Base-by-base conservation (phyloP, 2,113 vertebrate species). In the Electrona antarctica region DNA sequence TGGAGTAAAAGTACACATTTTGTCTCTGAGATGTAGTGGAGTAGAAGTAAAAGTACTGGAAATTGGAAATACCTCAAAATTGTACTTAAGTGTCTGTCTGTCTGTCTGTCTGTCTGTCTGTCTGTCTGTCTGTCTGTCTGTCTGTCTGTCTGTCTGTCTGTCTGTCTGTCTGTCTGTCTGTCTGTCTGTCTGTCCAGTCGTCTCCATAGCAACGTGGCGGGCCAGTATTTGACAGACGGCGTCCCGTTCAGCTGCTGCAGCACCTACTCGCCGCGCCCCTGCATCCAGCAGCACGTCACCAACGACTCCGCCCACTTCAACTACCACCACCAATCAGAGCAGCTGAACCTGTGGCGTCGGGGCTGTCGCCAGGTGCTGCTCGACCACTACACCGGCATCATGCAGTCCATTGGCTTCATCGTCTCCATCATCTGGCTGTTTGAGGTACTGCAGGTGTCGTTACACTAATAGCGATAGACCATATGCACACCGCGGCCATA, bases 181-280 rank as follows among this genome's bases (percentile, higher is more conserved):
- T 78, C 51, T 67, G 45, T 66, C 52, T 71, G 49, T 64, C 52
- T 63, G 6, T 62, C 56, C 87, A 97, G 95, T 60, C 95, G 92
- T 0, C 79, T 96, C 2, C 91, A 93, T 64, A 96, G 92, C 76
- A 97, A 97, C 0, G 82, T 97, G 41, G 92, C 93, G 0, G 94
- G 95, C 0, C 93, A 90, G 84, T 97, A 92, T 83, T 82, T 97
- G 83, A 86, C 91, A 84, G 94, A 96, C 6, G 89, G 92, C 0
- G 95, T 96, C 0, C 96, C 96, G 49, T 97, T 97, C 83, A 97
- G 95, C 87, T 97, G 95, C 89, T 97, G 95, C 89, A 96, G 95
- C 70, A 89, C 92, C 0, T 88, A 84, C 68, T 97, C 95, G 2
- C 94, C 95, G 0, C 90, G 95, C 15, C 95, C 96, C 73, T 97